These are phyloP conservation scores for Trachelipus rathkii DNA, from an alignment of 1,140 invertebrate species.

Conservation along the genomic window DNA sequence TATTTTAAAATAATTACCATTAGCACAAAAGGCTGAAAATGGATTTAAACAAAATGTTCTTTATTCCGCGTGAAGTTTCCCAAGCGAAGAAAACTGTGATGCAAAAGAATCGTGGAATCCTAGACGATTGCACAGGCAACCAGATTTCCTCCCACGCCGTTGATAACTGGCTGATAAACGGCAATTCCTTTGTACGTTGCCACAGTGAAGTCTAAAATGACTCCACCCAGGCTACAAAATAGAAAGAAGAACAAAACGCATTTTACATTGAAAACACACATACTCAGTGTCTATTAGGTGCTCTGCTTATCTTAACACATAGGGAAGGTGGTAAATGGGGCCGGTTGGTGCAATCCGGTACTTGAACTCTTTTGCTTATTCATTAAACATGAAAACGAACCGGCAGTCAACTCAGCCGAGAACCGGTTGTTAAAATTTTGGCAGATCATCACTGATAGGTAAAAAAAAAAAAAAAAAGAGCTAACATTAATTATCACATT, in stretches of 20 bases:
- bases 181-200: constrained; percentile 74
- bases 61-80: constrained; percentile 35
- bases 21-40: constrained; percentile 71
- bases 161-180: constrained; percentile 80
- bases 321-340: no score
- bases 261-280: constrained; percentile 35
- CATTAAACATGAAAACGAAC: no score
- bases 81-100: constrained; percentile 58
- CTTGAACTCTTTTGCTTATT: no score
- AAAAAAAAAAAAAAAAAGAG: no score
- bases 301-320: no score
- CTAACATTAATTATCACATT: constrained; percentile 78
- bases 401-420: no score
- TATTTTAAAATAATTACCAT: constrained; percentile 59
- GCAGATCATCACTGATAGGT: no score
- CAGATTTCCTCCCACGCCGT: constrained; percentile 89
- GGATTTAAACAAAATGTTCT: constrained; percentile 68
- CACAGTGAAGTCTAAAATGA: constrained; percentile 76
- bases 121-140: constrained; percentile 88
- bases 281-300: no score
- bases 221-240: constrained; percentile 64
- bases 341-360: no score
- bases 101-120: constrained; percentile 84
- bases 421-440: no score
- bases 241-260: no score